Evolutionary conservation across 2,797 vertebrate genomes (phyloP), one percentile per base, ranked within the genome.

Genomic region (Scarus forsteni): DNA sequence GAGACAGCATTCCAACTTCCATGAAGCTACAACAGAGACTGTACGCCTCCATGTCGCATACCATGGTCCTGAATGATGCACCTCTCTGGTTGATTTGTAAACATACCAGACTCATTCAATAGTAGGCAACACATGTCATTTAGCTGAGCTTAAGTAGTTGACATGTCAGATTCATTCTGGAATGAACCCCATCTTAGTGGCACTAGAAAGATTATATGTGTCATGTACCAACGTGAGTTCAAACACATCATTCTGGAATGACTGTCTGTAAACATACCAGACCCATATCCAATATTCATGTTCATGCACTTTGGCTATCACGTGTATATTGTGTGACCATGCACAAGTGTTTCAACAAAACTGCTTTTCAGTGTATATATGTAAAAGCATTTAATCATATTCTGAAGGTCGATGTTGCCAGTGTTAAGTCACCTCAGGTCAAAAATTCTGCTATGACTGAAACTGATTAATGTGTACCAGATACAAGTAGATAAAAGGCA

Each of bases 1-100:
- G 94, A 95, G 95, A 90, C 85, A 84, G 87, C 92, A 91, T 92
- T 86, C 68, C 77, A 87, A 86, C 87, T 85, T 85, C 88, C 92
- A 94, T 94, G 80, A 92, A 94, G 83, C 70, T 68, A 73, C 85
- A 83, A 5, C 91, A 94, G 89, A 88, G 74, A 86, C 68, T 89
- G 86, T 90, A 62, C 80, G 82, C 87, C 81, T 90, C 87, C 93
- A 93, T 91, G 82, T 75, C 52, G 43, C 78, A 86, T 73, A 81
- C 88, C 90, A 91, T 92, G 81, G 72, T 84, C 79, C 80, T 89
- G 85, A 78, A 85, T 87, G 80, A 80, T 85, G 83, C 86, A 86
- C 84, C 64, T 69, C 51, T 84, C 62, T 81, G 74, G 77, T 72
- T 87, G 75, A 80, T 83, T 82, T 83, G 71, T 77, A 73, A 89